phyloP scores from a whole-genome alignment of 2,888 invertebrate genomes.

The Lasioglossum oenotherae region DNA sequence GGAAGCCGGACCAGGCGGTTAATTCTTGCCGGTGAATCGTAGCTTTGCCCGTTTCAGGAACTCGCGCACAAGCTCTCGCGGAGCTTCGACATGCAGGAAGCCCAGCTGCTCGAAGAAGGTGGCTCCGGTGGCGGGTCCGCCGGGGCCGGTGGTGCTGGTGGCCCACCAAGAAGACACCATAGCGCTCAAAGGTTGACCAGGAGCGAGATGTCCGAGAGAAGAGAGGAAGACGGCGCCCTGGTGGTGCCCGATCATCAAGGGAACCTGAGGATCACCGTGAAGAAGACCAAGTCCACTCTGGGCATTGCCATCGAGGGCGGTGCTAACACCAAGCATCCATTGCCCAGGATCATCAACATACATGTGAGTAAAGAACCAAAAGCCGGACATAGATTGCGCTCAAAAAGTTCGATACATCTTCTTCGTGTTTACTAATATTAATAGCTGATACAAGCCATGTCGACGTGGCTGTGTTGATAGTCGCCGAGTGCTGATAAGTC shows the following conservation, averaged over 20 bases:
- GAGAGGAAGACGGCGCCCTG: slow-evolving; percentile 90
- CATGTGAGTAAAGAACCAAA: slow-evolving; percentile 89
- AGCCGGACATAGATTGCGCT: too few species aligned
- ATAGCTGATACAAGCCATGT: neutral
- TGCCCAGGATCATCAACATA: slow-evolving; percentile 98
- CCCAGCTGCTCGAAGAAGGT: slow-evolving; percentile 83
- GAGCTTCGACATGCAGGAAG: slow-evolving; percentile 94
- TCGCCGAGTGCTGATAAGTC: neutral
- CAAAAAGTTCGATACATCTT: too few species aligned
- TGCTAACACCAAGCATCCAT: slow-evolving; percentile 96
- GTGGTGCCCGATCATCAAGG: slow-evolving; percentile 95
- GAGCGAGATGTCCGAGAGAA: slow-evolving; percentile 77
- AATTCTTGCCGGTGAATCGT: slow-evolving; percentile 42
- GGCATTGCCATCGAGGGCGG: slow-evolving; percentile 99
- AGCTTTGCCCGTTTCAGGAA: slow-evolving; percentile 87
- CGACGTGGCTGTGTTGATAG: neutral
- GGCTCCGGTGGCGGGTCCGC: slow-evolving; percentile 71
- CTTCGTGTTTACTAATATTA: neutral
- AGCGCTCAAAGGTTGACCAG: slow-evolving; percentile 81
- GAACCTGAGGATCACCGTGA: slow-evolving; percentile 94
- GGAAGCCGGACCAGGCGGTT: slow-evolving; percentile 4
- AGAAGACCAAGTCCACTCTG: slow-evolving; percentile 96
- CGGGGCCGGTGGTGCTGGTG: slow-evolving; percentile 76
- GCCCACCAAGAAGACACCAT: slow-evolving; percentile 80
- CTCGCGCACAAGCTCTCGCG: slow-evolving; percentile 94